Evolutionary conservation across 2,113 vertebrate genomes (phyloP).

Genomic region (Mastomys natalensis): DNA sequence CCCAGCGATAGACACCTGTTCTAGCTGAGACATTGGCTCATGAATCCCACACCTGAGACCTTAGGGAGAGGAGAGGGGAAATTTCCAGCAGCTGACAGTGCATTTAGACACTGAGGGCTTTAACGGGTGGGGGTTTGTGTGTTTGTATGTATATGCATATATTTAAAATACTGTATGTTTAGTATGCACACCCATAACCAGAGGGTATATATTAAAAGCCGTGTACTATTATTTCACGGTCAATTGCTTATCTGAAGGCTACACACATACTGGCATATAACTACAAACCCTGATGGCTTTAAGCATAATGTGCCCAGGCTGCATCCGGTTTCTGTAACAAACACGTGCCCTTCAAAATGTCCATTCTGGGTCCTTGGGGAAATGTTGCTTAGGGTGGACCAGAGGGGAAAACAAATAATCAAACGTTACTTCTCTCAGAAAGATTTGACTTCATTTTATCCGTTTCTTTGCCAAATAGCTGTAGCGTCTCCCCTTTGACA

Average conservation of each 20-base stretch:
- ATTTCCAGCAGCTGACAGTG: conserved; percentile 93
- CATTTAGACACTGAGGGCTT: conserved; percentile 82
- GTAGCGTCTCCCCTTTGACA: conserved; percentile 38
- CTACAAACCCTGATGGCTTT: conserved; percentile 54
- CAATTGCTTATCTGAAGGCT: conserved; percentile 78
- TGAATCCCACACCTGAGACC: conserved; percentile 97
- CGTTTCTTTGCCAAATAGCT: background rate
- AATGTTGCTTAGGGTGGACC: conserved; percentile 38
- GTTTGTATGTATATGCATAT: conserved; percentile 79
- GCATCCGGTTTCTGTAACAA: conserved; percentile 29
- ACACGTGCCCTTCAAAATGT: conserved; percentile 44
- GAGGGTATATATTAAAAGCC: conserved; percentile 82
- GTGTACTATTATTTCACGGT: conserved; percentile 79
- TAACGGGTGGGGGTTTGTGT: conserved; percentile 71
- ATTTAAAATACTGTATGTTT: conserved; percentile 80
- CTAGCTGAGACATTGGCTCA: conserved; percentile 91
- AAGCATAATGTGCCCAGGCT: conserved; percentile 10
- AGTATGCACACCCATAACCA: conserved; percentile 79
- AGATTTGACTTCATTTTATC: conserved; percentile 11
- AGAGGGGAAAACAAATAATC: conserved; percentile 26
- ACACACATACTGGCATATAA: background rate
- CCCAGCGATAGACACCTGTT: conserved; percentile 95
- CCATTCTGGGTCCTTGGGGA: conserved; percentile 26
- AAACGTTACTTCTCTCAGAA: conserved; percentile 33
- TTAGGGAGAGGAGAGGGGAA: conserved; percentile 90